Conservation (phyloP, 2,797 vertebrate genomes). For the Acipenser oxyrinchus region DNA sequence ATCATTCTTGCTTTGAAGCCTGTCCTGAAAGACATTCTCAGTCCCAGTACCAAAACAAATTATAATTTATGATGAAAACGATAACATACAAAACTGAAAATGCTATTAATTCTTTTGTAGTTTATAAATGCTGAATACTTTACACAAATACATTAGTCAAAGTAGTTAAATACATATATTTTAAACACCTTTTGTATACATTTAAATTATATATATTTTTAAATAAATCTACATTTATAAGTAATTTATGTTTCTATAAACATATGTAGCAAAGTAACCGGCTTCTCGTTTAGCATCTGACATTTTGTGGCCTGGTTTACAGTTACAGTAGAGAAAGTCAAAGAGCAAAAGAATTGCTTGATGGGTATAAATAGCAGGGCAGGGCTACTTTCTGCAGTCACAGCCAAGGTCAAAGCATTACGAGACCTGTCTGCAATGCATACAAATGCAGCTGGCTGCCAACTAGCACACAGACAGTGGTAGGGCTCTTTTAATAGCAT, state of each 20-base stretch:
- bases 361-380: slow-evolving; percentile 72
- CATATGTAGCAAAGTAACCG: slow-evolving; percentile 26
- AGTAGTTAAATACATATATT: too few species aligned
- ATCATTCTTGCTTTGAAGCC: too few species aligned
- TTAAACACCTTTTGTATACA: too few species aligned
- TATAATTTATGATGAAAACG: too few species aligned
- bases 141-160: too few species aligned
- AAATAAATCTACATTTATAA: too few species aligned
- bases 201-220: too few species aligned
- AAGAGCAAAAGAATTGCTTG: slow-evolving; percentile 54
- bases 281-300: slow-evolving; percentile 59
- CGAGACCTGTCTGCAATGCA: slow-evolving; percentile 37
- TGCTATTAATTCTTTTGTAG: too few species aligned
- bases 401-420: slow-evolving; percentile 58
- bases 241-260: background rate
- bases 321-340: slow-evolving; percentile 71
- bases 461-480: slow-evolving; percentile 13
- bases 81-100: too few species aligned
- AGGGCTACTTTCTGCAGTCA: slow-evolving; percentile 44
- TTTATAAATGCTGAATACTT: too few species aligned
- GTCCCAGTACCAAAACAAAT: too few species aligned
- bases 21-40: too few species aligned
- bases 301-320: slow-evolving; percentile 67
- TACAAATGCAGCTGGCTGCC: slow-evolving; percentile 39
- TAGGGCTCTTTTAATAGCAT: background rate